phyloP scores from a whole-genome alignment of 2,888 invertebrate genomes.

The Griposia aprilina region DNA sequence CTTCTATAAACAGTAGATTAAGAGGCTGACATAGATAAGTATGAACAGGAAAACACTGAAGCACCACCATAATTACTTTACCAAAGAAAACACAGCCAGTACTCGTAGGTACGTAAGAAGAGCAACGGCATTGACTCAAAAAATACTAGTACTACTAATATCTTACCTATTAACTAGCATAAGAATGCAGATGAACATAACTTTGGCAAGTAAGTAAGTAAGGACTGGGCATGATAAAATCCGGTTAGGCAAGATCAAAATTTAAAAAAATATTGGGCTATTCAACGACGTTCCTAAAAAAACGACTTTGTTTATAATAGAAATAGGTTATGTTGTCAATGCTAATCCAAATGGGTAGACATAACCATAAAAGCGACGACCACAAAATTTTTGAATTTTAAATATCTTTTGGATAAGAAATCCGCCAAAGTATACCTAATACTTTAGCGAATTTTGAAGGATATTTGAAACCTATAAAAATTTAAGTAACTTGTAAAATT shows the following conservation, averaged over 20 bases:
- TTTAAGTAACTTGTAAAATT: too few relatives aligned
- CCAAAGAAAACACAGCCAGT: too few relatives aligned
- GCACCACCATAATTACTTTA: too few relatives aligned
- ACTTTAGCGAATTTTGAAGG: background rate
- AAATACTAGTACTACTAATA: background rate
- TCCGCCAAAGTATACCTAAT: too few relatives aligned
- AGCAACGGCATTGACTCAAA: background rate
- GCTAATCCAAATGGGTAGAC: background rate
- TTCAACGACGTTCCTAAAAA: too few relatives aligned
- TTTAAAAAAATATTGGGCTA: too few relatives aligned
- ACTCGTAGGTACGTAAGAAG: background rate
- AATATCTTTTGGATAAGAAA: background rate
- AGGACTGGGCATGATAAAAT: background rate
- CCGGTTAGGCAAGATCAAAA: background rate
- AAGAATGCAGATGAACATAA: conserved; percentile 12
- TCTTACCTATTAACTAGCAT: background rate
- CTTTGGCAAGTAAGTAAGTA: background rate
- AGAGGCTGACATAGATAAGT: too few relatives aligned
- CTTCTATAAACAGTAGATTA: background rate
- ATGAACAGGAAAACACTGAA: too few relatives aligned
- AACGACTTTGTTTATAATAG: background rate
- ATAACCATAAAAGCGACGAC: background rate
- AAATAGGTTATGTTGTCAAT: background rate
- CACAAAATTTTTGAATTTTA: background rate
- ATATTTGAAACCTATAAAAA: background rate